A percentile compares a stretch with the other conserved stretches of the same genome.
phyloP scores from a whole-genome alignment of 2,797 vertebrate species.

The Anisognathus igniventris region DNA sequence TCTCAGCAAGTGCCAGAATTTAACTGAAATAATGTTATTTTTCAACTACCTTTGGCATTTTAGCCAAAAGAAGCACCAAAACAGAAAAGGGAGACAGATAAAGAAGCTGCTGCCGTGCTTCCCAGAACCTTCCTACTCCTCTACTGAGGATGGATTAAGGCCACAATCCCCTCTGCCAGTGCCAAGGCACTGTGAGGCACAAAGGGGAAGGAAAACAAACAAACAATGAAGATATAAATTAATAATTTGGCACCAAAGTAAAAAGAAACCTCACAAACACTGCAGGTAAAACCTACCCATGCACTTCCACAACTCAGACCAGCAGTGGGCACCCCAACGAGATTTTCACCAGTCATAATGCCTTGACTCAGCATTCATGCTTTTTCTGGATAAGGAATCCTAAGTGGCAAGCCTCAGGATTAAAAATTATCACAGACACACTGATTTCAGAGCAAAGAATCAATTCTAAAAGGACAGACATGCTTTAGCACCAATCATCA shows the following conservation, averaged over 20 bases:
- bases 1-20: accelerated
- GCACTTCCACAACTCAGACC: background rate
- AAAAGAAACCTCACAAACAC: background rate
- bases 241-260: background rate
- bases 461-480: background rate
- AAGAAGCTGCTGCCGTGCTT: background rate
- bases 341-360: background rate
- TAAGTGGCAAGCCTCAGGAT: background rate
- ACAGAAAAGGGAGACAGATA: background rate
- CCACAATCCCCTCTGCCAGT: background rate
- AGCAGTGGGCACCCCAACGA: background rate
- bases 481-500: background rate
- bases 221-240: background rate
- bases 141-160: accelerated
- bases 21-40: background rate
- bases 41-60: background rate
- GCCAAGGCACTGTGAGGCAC: background rate
- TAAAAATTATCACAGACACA: background rate
- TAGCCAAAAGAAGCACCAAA: background rate
- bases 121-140: background rate
- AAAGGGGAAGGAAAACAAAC: background rate
- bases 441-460: background rate
- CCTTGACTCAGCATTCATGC: no score
- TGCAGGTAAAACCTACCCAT: background rate
- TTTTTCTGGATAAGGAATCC: background rate